Evolutionary conservation across 2,888 invertebrate genomes (phyloP), one percentile per base, ranked within the genome.

Genomic region (Calameuta filiformis): DNA sequence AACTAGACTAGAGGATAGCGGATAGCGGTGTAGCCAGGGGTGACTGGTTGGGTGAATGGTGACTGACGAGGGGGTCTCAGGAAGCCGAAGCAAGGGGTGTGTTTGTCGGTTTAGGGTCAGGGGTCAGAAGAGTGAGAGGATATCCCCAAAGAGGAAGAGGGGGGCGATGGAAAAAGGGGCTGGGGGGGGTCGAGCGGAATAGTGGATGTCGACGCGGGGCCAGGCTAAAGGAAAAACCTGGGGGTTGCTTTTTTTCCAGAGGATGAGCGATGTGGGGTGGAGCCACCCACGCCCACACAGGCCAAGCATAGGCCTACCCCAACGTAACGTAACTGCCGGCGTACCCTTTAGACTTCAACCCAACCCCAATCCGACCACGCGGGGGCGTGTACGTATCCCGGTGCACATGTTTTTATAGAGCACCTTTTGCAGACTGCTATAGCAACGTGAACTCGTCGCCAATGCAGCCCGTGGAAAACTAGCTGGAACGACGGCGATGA

Each of bases 331-430:
- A 81, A 40, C 74, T 37, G 35, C 37, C 74, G 74, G 74, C 75
- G 79, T 83, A 85, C 83, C 84, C 85, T 81, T 84, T 81, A 81
- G 82, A 82, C 81, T 75, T 71, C 75, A 56, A 83, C 77, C 82
- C 88, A 86, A 83, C 88, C 87, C 86, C 85, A 83, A 85, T 88
- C 86, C 86, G 84, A 81, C 74, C 74, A 79, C 34, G 73, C 86
- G 88, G 89, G 88, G 90, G 90, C 89, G 89, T 90, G 87, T 87
- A 88, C 89, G 89, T 88, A 85, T 87, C 88, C 88, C 83, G 73
- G 37, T 12, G 35, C 34, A 37, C 35, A 74, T 34, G 74, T 74
- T 74, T 74, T 74, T 23, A 74, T 74, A 34, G 74, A 74, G 74
- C 33, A 35, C 74, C 74, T 34, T 37, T 35, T 11, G 74, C 74